A percentile compares a stretch with the other conserved stretches of the same genome.
These are phyloP conservation scores for Odontamblyopus lacepedii DNA, from an alignment of 2,797 vertebrate species.

Conservation along the genomic window DNA sequence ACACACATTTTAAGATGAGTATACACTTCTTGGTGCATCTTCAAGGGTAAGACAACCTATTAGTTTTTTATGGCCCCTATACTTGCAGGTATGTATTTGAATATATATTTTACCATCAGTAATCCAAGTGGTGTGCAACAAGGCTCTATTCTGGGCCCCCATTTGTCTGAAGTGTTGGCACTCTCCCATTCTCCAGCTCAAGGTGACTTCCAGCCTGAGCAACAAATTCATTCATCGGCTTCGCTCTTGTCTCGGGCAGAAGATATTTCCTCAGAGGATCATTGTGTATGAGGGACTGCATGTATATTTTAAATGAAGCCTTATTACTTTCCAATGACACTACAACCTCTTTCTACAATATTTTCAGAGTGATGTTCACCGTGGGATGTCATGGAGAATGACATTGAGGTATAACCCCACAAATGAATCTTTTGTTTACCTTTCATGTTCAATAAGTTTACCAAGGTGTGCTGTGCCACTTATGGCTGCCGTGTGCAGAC, in stretches of 20 bases:
- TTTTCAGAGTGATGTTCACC: constrained; percentile 47
- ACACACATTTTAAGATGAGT: constrained; percentile 22
- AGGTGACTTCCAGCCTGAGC: constrained; percentile 62
- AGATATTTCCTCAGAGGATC: constrained; percentile 54
- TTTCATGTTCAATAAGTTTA: constrained; percentile 36
- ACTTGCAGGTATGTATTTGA: constrained; percentile 25
- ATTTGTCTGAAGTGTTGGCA: constrained; percentile 35
- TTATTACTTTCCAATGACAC: constrained; percentile 60
- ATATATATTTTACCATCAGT: constrained; percentile 12
- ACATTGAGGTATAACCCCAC: constrained; percentile 56
- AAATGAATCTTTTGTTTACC: constrained; percentile 58
- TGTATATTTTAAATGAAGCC: constrained; percentile 49
- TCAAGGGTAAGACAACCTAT: constrained; percentile 67
- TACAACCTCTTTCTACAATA: constrained; percentile 39
- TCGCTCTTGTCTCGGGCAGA: constrained; percentile 32
- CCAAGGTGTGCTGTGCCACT: constrained; percentile 23
- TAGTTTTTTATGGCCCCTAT: constrained; percentile 53
- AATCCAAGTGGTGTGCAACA: constrained; percentile 28
- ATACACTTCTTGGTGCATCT: constrained; percentile 42
- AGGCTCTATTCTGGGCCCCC: constrained; percentile 27
- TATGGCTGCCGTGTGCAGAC: constrained; percentile 39
- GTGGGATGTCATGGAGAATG: constrained; percentile 31
- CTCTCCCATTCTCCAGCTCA: constrained; percentile 35
- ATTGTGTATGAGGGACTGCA: constrained; percentile 8
- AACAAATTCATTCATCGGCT: constrained; percentile 35